Evolutionary conservation across 2,888 invertebrate genomes (phyloP).

Genomic region (Malthinus flaveolus): DNA sequence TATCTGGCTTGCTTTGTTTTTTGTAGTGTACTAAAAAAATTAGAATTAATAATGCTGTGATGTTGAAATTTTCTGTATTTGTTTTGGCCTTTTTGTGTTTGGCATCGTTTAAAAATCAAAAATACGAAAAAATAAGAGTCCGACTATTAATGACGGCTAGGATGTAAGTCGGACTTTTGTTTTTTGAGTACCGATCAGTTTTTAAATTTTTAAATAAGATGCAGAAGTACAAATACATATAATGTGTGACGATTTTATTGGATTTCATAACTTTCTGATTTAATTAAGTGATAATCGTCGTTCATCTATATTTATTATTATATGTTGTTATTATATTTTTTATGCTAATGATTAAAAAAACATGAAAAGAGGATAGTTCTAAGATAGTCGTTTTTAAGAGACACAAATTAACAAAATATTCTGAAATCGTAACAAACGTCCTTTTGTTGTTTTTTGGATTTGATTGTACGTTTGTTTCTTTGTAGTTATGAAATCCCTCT

Average conservation of each 20-base stretch:
- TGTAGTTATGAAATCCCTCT: conserved; percentile 47
- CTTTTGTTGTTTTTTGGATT: no score
- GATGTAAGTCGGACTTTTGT: neutral
- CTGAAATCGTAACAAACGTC: no score
- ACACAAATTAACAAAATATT: no score
- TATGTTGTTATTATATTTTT: conserved; percentile 21
- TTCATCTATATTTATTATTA: conserved; percentile 22
- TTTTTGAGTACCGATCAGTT: neutral
- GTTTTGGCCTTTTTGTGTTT: conserved; percentile 44
- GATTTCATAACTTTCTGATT: conserved; percentile 38
- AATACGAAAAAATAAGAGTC: neutral
- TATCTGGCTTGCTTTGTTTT: conserved; percentile 13
- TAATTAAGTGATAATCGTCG: conserved; percentile 5
- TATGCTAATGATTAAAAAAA: conserved; percentile 13
- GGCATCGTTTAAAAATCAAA: conserved; percentile 5
- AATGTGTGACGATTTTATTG: conserved; percentile 28
- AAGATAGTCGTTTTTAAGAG: conserved; percentile 14
- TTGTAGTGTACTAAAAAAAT: neutral
- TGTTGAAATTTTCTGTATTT: conserved; percentile 50
- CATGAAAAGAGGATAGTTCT: conserved; percentile 30
- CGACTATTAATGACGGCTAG: no score
- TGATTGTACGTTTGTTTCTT: conserved; percentile 1
- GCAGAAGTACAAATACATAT: conserved; percentile 43
- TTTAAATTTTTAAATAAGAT: conserved; percentile 32
- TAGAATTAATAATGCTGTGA: conserved; percentile 45